phyloP scores from a whole-genome alignment of 2,888 invertebrate genomes.

The Dendrolimus pini region DNA sequence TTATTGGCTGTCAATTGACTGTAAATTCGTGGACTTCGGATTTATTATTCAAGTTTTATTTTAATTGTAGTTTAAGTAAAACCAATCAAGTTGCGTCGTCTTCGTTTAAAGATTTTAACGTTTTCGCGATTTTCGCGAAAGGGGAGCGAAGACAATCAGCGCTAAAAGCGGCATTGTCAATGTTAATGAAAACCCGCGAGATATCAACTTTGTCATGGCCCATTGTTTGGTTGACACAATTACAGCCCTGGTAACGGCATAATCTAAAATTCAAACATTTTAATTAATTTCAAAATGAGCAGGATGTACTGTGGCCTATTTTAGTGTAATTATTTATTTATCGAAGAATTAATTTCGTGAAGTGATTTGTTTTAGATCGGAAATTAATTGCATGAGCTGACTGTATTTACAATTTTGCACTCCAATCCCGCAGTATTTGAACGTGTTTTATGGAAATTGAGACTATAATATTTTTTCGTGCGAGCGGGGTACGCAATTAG shows the following conservation, averaged over 20 bases:
- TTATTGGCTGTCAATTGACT: too few relatives aligned
- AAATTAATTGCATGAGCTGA: too few relatives aligned
- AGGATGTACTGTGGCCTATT: too few relatives aligned
- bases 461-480: too few relatives aligned
- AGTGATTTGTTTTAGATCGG: too few relatives aligned
- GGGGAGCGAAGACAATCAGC: slow-evolving; percentile 7
- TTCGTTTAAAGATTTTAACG: slow-evolving; percentile 3
- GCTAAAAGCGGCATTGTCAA: slow-evolving; percentile 11
- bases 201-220: slow-evolving; percentile 9
- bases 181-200: slow-evolving; percentile 11
- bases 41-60: neutral
- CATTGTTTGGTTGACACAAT: slow-evolving; percentile 4
- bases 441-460: too few relatives aligned
- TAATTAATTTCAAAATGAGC: neutral
- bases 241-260: neutral
- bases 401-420: too few relatives aligned
- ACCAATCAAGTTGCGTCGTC: slow-evolving; percentile 3
- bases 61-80: slow-evolving; percentile 7
- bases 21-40: too few relatives aligned
- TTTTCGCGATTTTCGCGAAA: slow-evolving; percentile 2
- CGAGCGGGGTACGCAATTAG: too few relatives aligned
- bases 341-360: too few relatives aligned
- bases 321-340: too few relatives aligned
- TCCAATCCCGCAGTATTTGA: too few relatives aligned
- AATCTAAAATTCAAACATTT: neutral